Conservation (phyloP, 2,113 vertebrate genomes). For the Zapus hudsonius region DNA sequence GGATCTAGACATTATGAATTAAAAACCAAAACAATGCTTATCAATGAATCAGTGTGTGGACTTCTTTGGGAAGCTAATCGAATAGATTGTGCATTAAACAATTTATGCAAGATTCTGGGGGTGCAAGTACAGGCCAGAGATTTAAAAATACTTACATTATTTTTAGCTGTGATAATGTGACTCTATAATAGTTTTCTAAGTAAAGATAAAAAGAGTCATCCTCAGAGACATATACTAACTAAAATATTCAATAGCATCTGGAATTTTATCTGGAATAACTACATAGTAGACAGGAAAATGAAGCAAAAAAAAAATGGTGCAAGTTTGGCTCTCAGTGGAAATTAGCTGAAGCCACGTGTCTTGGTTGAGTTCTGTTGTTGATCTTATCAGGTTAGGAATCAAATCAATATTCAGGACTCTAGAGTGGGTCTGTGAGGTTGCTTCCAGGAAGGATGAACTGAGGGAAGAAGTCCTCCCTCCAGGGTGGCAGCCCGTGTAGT, state of each 20-base stretch:
- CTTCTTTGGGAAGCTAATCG: neutral
- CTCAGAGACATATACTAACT: neutral
- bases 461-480: too few species aligned
- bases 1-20: neutral
- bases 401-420: too few species aligned
- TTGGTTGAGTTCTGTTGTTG: too few species aligned
- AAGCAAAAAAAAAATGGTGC: neutral
- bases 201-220: neutral
- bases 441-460: too few species aligned
- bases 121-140: neutral
- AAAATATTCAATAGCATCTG: neutral
- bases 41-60: neutral
- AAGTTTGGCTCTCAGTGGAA: too few species aligned
- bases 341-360: neutral
- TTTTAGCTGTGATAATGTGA: neutral
- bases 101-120: neutral
- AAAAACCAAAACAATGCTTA: neutral
- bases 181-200: neutral
- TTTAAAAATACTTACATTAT: neutral
- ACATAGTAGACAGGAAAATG: too few species aligned
- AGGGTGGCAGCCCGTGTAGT: too few species aligned
- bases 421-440: too few species aligned
- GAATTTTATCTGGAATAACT: neutral
- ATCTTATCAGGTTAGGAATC: too few species aligned
- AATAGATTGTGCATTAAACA: neutral